Evolutionary conservation across 2,888 invertebrate species (phyloP).

Genomic region (Chironomus tentans): DNA sequence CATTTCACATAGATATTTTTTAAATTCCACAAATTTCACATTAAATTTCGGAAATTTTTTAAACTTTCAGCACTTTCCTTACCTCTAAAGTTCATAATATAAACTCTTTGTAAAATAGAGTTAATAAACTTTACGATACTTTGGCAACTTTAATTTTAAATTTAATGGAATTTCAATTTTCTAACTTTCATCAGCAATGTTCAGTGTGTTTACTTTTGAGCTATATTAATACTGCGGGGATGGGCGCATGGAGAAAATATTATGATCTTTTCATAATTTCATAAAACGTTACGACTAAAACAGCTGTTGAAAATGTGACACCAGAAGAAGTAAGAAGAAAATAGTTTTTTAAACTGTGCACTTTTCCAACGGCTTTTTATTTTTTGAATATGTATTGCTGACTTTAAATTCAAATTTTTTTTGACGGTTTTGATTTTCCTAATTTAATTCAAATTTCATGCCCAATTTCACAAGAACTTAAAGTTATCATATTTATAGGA

Average conservation of each 20-base stretch:
- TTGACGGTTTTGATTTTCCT: too few relatives aligned
- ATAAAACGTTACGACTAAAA: neutral
- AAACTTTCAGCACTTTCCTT: conserved; percentile 12
- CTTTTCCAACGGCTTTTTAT: too few relatives aligned
- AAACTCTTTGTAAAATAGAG: neutral
- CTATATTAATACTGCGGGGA: neutral
- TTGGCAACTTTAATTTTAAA: conserved; percentile 13
- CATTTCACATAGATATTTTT: neutral
- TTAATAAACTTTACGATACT: neutral
- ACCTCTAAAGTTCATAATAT: conserved; percentile 24
- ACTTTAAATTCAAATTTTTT: too few relatives aligned
- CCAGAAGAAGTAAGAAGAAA: too few relatives aligned
- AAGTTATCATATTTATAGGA: too few relatives aligned
- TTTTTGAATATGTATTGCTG: too few relatives aligned
- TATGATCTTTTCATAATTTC: neutral
- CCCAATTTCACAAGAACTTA: too few relatives aligned
- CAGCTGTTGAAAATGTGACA: too few relatives aligned
- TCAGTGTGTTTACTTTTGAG: conserved; percentile 1
- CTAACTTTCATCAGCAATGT: neutral
- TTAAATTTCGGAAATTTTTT: neutral
- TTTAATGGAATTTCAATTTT: conserved; percentile 1
- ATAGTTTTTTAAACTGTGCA: too few relatives aligned
- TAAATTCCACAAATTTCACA: neutral
- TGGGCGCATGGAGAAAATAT: neutral
- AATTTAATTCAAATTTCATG: too few relatives aligned